These are phyloP conservation scores for Caloenas nicobarica DNA, from an alignment of 2,113 vertebrate genomes.

Conservation along the genomic window DNA sequence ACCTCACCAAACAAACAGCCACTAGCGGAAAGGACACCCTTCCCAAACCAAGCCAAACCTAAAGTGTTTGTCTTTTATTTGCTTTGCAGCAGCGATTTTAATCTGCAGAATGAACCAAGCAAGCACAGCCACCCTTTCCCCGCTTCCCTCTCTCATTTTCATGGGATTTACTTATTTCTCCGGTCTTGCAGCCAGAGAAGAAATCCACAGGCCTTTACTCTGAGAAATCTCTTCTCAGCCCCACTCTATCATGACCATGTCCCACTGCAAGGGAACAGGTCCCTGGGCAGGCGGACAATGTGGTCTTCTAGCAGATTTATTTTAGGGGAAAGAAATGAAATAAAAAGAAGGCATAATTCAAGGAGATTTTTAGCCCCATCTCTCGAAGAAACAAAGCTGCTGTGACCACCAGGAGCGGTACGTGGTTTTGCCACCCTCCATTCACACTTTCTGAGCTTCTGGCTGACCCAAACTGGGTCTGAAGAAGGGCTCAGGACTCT, in stretches of 20 bases:
- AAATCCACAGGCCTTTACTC: background rate
- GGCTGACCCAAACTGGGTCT: background rate
- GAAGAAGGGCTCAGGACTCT: background rate
- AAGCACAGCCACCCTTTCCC: background rate
- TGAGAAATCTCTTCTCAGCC: background rate
- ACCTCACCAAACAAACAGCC: background rate
- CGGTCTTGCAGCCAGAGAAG: background rate
- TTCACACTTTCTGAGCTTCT: background rate
- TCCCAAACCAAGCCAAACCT: background rate
- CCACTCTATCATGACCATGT: background rate
- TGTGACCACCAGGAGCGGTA: background rate
- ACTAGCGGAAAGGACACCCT: background rate
- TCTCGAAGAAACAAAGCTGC: background rate
- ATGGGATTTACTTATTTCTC: background rate
- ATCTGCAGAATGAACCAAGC: background rate
- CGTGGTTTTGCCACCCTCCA: background rate
- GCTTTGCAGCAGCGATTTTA: background rate
- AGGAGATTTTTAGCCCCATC: background rate
- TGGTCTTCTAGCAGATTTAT: background rate
- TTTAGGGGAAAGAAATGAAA: background rate
- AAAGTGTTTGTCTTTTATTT: background rate
- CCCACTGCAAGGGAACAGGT: background rate
- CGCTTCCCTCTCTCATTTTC: background rate
- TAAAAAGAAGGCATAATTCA: rapidly evolving
- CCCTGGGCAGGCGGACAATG: background rate